Evolutionary conservation across 2,113 vertebrate genomes (phyloP).

Genomic region (Drymodes brunneopygia): DNA sequence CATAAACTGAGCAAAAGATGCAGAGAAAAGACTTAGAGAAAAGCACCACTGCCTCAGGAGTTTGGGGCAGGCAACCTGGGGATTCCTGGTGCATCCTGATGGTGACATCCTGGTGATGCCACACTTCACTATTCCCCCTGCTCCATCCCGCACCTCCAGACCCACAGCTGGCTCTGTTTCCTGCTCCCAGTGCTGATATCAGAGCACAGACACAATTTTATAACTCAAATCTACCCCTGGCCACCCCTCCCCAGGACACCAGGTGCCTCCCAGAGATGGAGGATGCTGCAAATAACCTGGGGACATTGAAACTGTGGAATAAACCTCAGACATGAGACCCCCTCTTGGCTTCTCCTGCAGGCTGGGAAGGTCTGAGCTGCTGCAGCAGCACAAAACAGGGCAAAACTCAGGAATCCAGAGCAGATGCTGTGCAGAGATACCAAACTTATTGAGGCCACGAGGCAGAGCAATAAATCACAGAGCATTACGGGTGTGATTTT

Average conservation of each 20-base stretch:
- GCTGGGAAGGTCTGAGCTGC: background rate
- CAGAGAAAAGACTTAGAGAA: background rate
- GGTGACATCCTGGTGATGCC: background rate
- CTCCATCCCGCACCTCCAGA: background rate
- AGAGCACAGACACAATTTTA: background rate
- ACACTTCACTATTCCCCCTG: background rate
- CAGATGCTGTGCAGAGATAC: background rate
- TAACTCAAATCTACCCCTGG: background rate
- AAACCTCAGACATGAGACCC: background rate
- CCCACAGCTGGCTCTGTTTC: background rate
- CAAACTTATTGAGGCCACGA: background rate
- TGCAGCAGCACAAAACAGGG: background rate
- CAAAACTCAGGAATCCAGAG: background rate
- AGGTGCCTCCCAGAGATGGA: background rate
- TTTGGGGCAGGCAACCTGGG: background rate
- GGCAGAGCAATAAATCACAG: constrained; percentile 19
- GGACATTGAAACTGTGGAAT: background rate
- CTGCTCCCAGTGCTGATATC: background rate
- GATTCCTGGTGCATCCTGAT: background rate
- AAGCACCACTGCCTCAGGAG: background rate
- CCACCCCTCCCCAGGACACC: rapidly evolving
- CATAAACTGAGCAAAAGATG: background rate
- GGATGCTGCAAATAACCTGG: background rate
- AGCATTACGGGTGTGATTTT: background rate
- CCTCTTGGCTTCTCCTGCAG: background rate